Evolutionary conservation across 2,888 invertebrate species (phyloP).

Genomic region (Cerastoderma edule): DNA sequence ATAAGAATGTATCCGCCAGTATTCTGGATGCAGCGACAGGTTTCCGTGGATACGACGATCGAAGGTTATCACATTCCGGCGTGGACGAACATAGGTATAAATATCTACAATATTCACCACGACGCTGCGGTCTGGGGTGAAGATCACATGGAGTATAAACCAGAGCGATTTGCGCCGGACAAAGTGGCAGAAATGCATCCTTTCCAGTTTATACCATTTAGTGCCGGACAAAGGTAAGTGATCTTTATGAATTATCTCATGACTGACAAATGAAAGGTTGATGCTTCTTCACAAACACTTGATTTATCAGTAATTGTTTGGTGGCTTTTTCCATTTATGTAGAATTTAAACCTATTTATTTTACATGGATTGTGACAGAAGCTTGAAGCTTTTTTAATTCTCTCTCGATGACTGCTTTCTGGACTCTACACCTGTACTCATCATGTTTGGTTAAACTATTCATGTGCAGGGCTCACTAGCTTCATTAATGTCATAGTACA

Average conservation of each 20-base stretch:
- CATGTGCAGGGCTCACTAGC: too few relatives aligned
- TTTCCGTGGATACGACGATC: slow-evolving; percentile 67
- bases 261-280: too few relatives aligned
- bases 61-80: slow-evolving; percentile 70
- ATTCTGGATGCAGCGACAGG: slow-evolving; percentile 63
- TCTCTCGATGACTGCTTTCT: too few relatives aligned
- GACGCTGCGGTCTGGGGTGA: slow-evolving; percentile 75
- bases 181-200: slow-evolving; percentile 69
- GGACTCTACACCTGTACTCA: too few relatives aligned
- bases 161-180: slow-evolving; percentile 74
- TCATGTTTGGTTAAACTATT: too few relatives aligned
- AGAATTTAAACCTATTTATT: too few relatives aligned
- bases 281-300: too few relatives aligned
- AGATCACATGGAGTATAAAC: slow-evolving; percentile 63
- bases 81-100: slow-evolving; percentile 66
- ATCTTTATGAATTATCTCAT: slow-evolving; percentile 79
- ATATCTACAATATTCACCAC: slow-evolving; percentile 76
- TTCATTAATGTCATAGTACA: too few relatives aligned
- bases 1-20: slow-evolving; percentile 65
- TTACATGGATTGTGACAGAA: too few relatives aligned
- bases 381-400: too few relatives aligned
- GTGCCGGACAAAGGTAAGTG: slow-evolving; percentile 79
- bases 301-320: too few relatives aligned
- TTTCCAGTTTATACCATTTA: slow-evolving; percentile 76
- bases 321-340: too few relatives aligned